These are phyloP conservation scores for Muricea muricata DNA, from an alignment of 92 coral and sea anemone species.

Conservation along the genomic window DNA sequence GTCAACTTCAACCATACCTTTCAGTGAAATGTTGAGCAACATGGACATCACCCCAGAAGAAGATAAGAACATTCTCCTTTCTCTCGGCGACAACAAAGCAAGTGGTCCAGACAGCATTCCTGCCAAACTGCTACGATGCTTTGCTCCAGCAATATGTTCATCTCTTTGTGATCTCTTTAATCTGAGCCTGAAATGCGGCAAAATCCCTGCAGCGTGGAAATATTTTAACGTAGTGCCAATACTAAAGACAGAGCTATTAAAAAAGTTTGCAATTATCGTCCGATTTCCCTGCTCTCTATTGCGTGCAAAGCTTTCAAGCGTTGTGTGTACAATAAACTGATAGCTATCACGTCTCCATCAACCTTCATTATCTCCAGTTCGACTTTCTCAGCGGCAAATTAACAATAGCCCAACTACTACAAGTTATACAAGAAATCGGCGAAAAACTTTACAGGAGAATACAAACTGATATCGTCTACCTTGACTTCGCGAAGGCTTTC, in stretches of 20 bases:
- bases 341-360: conserved; percentile 25
- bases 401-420: conserved; percentile 36
- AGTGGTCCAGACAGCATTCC: too few relatives aligned
- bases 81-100: neutral
- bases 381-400: conserved; percentile 24
- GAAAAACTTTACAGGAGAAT: conserved; percentile 32
- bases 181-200: neutral
- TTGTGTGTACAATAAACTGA: conserved; percentile 31
- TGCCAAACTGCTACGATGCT: neutral
- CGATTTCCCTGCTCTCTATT: conserved; percentile 25
- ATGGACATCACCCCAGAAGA: neutral
- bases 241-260: conserved; percentile 8
- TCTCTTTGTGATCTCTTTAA: neutral
- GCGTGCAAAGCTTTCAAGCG: conserved; percentile 27
- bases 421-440: conserved; percentile 44
- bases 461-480: neutral
- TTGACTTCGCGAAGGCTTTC: neutral
- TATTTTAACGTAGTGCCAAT: conserved; percentile 3
- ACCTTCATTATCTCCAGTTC: neutral
- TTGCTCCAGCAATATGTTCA: neutral
- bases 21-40: neutral
- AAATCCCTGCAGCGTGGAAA: conserved; percentile 1
- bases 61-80: neutral
- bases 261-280: conserved; percentile 9
- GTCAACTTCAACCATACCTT: neutral